Conservation (phyloP, 2,797 vertebrate species). For the Tangara arthus region DNA sequence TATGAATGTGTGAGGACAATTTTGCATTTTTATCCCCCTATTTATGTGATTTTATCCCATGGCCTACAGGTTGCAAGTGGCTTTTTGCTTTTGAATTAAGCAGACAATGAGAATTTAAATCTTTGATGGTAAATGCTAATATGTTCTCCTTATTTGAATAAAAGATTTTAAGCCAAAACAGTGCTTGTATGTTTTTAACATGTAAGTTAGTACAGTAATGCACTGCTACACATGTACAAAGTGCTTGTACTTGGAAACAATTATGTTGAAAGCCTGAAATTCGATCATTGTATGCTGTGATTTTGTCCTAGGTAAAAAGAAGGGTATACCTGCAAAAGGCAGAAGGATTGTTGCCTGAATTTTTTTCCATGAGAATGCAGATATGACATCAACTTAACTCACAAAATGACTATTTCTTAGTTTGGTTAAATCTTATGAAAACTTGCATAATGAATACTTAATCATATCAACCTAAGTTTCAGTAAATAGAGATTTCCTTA, state of each 20-base stretch:
- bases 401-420: not conserved
- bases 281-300: not conserved
- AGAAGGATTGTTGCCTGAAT: not conserved
- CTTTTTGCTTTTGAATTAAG: not conserved
- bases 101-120: not conserved
- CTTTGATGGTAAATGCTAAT: not conserved
- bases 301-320: not conserved
- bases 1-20: not conserved
- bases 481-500: not conserved
- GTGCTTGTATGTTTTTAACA: not conserved
- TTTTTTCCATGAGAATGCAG: not conserved
- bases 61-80: not conserved
- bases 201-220: not conserved
- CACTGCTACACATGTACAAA: not conserved
- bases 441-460: not conserved
- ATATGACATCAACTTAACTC: not conserved
- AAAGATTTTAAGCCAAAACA: not conserved
- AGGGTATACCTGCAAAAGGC: not conserved
- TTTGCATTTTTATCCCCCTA: accelerated
- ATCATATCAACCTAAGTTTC: not conserved
- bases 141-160: not conserved
- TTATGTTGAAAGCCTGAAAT: not conserved
- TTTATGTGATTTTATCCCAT: not conserved
- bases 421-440: not conserved
- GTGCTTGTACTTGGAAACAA: not conserved